phyloP scores from a whole-genome alignment of 2,113 vertebrate genomes.

The Phasianus colchicus region DNA sequence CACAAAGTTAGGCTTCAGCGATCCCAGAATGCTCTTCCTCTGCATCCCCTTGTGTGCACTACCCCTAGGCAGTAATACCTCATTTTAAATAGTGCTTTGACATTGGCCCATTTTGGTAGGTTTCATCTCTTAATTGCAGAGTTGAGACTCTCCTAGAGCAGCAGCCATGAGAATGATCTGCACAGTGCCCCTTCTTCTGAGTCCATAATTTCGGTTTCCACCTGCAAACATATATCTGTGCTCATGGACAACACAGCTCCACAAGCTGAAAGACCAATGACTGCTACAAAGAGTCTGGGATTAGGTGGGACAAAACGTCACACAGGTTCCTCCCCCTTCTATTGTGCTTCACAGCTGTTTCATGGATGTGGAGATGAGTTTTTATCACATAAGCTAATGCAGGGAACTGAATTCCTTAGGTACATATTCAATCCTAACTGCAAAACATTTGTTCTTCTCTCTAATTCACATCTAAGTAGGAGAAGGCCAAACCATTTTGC shows the following conservation, averaged over 20 bases:
- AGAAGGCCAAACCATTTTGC: background rate
- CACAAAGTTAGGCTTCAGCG: background rate
- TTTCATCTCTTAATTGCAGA: rapidly evolving
- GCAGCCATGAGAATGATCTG: background rate
- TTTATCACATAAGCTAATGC: background rate
- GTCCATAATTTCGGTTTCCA: background rate
- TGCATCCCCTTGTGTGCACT: background rate
- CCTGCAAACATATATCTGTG: background rate
- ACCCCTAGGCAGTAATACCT: background rate
- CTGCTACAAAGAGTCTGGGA: background rate
- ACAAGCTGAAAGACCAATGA: background rate
- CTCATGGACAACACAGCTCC: background rate
- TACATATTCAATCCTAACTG: background rate
- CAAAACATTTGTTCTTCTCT: background rate
- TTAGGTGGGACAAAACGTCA: background rate
- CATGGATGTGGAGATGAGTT: background rate
- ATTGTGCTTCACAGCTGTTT: background rate
- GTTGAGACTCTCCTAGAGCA: background rate
- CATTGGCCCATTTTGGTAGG: background rate
- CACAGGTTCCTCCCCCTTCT: background rate
- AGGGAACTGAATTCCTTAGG: background rate
- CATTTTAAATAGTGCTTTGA: background rate
- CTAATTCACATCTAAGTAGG: background rate
- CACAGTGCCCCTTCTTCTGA: background rate
- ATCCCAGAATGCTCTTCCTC: background rate